Percentiles rank a stretch among this genome's conserved stretches.
phyloP scores from a whole-genome alignment of 2,888 invertebrate species.

The Ophion obscuratus region DNA sequence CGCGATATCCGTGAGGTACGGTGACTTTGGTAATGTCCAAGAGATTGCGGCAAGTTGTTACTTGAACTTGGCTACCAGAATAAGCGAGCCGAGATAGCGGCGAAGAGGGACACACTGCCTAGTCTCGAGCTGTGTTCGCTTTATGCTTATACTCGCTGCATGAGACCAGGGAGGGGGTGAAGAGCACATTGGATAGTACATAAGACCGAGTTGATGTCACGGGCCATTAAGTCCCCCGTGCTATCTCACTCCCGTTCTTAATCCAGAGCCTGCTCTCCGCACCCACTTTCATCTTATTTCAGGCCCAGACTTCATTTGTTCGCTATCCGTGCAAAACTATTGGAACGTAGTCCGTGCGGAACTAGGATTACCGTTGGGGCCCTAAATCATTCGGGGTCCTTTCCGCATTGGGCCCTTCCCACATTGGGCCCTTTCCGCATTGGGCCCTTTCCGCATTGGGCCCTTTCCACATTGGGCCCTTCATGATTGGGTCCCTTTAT shows the following conservation, averaged over 20 bases:
- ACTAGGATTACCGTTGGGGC: constrained; percentile 14
- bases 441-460: no score
- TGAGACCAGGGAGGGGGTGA: no score
- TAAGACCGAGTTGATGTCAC: constrained; percentile 51
- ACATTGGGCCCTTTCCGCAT: no score
- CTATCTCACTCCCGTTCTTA: constrained; percentile 68
- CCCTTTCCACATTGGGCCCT: no score
- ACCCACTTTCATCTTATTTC: constrained; percentile 22
- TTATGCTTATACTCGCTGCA: background rate
- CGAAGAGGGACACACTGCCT: constrained; percentile 27
- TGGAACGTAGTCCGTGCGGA: background rate
- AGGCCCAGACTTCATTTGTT: constrained; percentile 24
- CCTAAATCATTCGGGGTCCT: no score
- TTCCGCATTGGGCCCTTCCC: no score
- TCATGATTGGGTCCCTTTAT: no score
- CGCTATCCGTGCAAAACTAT: constrained; percentile 22
- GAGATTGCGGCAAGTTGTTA: constrained; percentile 69
- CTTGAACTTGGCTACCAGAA: constrained; percentile 61
- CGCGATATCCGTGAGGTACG: constrained; percentile 27
- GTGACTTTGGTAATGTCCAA: constrained; percentile 43
- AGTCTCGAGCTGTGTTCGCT: constrained; percentile 9
- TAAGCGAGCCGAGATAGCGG: constrained; percentile 16
- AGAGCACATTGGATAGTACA: constrained; percentile 28
- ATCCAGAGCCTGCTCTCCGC: constrained; percentile 44
- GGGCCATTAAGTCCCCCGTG: constrained; percentile 65